A percentile compares a stretch with the other conserved stretches of the same genome.
Evolutionary conservation across 2,797 vertebrate species (phyloP).

Genomic region (Mus caroli): DNA sequence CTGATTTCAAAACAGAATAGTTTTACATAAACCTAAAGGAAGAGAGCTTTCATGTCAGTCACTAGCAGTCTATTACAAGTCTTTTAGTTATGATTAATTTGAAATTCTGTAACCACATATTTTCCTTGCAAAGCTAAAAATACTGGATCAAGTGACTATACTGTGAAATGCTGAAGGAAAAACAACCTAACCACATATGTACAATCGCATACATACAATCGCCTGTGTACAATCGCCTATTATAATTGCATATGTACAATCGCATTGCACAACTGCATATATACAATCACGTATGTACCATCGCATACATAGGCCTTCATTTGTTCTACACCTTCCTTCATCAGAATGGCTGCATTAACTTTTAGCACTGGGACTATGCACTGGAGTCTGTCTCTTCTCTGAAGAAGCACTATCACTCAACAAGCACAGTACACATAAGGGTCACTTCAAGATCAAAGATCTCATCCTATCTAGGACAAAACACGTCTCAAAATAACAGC

Average conservation of each 20-base stretch:
- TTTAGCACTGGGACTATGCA: constrained; percentile 17
- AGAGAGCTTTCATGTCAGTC: constrained; percentile 68
- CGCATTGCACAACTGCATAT: background rate
- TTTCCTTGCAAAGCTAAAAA: constrained; percentile 53
- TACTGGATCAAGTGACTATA: constrained; percentile 38
- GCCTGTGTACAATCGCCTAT: too few species aligned
- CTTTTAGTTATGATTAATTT: constrained; percentile 6
- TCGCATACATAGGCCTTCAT: background rate
- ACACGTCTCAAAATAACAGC: constrained; percentile 45
- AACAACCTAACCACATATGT: constrained; percentile 48
- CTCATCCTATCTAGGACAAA: constrained; percentile 33
- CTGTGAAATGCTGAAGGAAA: constrained; percentile 60
- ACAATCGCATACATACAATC: background rate
- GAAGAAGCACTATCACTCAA: background rate
- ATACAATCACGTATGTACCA: background rate
- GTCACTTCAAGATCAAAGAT: constrained; percentile 46
- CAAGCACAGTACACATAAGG: constrained; percentile 33
- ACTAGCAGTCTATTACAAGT: constrained; percentile 40
- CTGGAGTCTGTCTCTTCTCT: constrained; percentile 32
- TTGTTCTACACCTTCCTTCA: constrained; percentile 34
- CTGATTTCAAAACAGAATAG: constrained; percentile 69
- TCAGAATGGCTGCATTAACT: constrained; percentile 4
- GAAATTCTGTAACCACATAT: background rate
- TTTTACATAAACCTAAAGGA: constrained; percentile 63
- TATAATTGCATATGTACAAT: too few species aligned